Evolutionary conservation across 2,797 vertebrate genomes (phyloP).

Genomic region (Eutrigla gurnardus): DNA sequence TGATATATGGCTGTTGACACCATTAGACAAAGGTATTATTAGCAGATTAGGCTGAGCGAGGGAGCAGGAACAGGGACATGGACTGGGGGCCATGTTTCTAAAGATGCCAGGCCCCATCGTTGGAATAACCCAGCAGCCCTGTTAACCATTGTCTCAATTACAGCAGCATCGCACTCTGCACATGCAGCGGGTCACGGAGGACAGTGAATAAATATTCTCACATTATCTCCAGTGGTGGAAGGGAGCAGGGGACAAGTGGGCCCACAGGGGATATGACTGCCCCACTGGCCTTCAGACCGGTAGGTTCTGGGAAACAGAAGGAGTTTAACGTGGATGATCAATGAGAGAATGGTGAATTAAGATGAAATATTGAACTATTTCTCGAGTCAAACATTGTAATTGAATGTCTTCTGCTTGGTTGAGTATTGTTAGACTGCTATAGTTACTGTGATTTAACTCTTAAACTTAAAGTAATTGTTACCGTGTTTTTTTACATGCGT

Average conservation of each 20-base stretch:
- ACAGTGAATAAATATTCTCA: slow-evolving; percentile 92
- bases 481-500: background rate
- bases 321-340: slow-evolving; percentile 49
- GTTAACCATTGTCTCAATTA: slow-evolving; percentile 87
- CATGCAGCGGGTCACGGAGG: slow-evolving; percentile 84
- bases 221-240: slow-evolving; percentile 79
- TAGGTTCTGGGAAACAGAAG: slow-evolving; percentile 35
- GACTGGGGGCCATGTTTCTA: slow-evolving; percentile 72
- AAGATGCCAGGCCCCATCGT: slow-evolving; percentile 71
- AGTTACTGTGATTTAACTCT: background rate
- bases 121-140: slow-evolving; percentile 77
- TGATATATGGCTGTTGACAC: slow-evolving; percentile 86
- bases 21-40: slow-evolving; percentile 88
- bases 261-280: slow-evolving; percentile 57
- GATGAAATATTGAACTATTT: background rate
- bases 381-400: background rate
- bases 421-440: background rate
- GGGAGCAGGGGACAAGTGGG: slow-evolving; percentile 53
- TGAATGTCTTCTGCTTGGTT: background rate
- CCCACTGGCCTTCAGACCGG: slow-evolving; percentile 44
- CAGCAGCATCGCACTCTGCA: slow-evolving; percentile 65
- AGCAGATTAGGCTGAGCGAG: slow-evolving; percentile 82
- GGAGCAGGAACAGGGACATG: slow-evolving; percentile 58
- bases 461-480: no score
- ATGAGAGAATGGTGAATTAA: slow-evolving; percentile 6